Conservation (phyloP, 2,113 vertebrate genomes). For the Ceyx cyanopectus region DNA sequence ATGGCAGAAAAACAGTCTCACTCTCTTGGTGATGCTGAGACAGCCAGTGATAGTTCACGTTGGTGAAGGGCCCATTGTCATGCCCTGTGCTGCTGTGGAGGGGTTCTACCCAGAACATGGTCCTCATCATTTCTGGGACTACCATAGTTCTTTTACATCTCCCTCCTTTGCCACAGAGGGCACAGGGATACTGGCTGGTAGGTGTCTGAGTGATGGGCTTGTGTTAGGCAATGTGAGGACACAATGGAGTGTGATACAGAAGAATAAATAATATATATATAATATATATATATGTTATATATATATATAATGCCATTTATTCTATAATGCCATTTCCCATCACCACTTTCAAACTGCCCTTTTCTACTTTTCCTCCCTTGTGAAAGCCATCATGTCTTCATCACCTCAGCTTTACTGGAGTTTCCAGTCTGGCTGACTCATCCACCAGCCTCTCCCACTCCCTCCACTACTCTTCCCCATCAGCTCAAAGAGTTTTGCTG, state of each 20-base stretch:
- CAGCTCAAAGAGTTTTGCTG: not conserved
- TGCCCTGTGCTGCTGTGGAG: not conserved
- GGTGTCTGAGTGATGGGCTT: not conserved
- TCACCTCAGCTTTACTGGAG: not conserved
- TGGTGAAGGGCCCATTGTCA: rapidly evolving
- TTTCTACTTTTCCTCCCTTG: not conserved
- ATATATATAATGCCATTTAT: no score
- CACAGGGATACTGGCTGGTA: not conserved
- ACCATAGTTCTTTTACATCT: not conserved
- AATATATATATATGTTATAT: no score
- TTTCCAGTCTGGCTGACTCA: slow-evolving; percentile 38
- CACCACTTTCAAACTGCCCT: not conserved
- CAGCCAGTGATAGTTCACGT: not conserved
- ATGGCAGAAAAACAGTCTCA: not conserved
- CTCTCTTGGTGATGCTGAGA: not conserved
- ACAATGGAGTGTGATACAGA: not conserved
- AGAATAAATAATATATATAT: not conserved
- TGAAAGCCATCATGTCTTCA: not conserved
- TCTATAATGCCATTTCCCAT: not conserved
- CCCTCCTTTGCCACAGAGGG: not conserved
- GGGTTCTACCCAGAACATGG: not conserved
- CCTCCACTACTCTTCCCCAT: not conserved
- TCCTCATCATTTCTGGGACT: not conserved
- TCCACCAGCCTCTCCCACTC: not conserved
- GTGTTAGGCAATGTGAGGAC: rapidly evolving